A percentile compares a stretch with the other conserved stretches of the same genome.
These are phyloP conservation scores for Isoperla grammatica DNA, from an alignment of 2,888 invertebrate genomes.

Conservation along the genomic window DNA sequence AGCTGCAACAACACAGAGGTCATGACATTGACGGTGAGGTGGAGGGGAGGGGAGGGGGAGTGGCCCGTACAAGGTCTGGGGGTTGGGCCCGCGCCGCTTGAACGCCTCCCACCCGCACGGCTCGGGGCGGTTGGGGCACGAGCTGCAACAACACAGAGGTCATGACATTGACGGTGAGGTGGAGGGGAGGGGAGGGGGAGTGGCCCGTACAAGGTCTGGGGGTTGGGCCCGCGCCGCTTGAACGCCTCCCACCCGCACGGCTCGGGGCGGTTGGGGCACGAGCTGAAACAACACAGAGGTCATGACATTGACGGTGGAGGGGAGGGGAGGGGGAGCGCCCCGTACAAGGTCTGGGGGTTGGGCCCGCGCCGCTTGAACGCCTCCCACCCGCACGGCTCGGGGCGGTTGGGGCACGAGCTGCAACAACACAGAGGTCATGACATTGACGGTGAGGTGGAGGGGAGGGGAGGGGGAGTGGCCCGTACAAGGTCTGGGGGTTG, in stretches of 20 bases:
- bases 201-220: constrained; percentile 51
- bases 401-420: constrained; percentile 50
- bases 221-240: constrained; percentile 45
- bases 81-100: constrained; percentile 45
- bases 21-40: no score
- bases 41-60: no score
- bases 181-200: constrained; percentile 34
- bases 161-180: no score
- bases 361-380: constrained; percentile 41
- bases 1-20: no score
- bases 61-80: constrained; percentile 51
- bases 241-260: constrained; percentile 49
- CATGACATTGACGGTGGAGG: neutral
- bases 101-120: constrained; percentile 49
- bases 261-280: constrained; percentile 48
- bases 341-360: neutral
- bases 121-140: constrained; percentile 47
- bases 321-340: neutral
- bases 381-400: constrained; percentile 48
- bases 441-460: no score
- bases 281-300: constrained; percentile 43
- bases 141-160: no score
- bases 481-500: constrained; percentile 51
- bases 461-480: no score
- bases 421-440: no score